Conservation (phyloP, 2,113 vertebrate species). For the Chaetodon trifascialis region DNA sequence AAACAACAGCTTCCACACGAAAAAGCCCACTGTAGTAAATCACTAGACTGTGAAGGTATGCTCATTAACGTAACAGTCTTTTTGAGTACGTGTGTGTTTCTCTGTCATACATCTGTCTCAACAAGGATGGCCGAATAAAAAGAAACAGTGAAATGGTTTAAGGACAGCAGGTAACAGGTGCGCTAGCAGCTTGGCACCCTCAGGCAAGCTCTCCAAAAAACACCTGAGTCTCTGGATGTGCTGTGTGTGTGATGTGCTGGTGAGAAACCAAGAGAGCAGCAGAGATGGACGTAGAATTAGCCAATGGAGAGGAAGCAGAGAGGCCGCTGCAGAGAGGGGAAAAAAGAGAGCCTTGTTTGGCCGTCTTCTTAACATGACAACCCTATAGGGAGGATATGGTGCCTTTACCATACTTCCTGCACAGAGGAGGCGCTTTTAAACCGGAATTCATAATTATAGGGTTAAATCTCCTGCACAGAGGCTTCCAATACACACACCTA, state of each 20-base stretch:
- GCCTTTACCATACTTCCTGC: conserved; percentile 58
- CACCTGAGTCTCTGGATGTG: conserved; percentile 21
- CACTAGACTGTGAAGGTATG: conserved; percentile 72
- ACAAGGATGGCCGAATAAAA: neutral
- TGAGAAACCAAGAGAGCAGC: conserved; percentile 1
- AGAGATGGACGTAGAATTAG: neutral
- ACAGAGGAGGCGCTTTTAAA: conserved; percentile 57
- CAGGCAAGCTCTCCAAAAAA: conserved; percentile 23
- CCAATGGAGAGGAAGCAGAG: conserved; percentile 16
- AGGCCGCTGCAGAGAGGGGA: neutral
- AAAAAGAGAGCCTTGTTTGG: conserved; percentile 40
- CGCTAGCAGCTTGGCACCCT: conserved; percentile 28
- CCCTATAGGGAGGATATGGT: conserved; percentile 60
- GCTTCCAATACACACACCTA: conserved; percentile 9
- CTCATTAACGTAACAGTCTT: conserved; percentile 51
- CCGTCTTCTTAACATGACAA: conserved; percentile 25
- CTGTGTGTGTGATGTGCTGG: conserved; percentile 15
- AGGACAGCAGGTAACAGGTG: conserved; percentile 52
- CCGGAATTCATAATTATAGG: conserved; percentile 48
- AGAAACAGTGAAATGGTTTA: conserved; percentile 19
- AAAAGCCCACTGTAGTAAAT: conserved; percentile 51
- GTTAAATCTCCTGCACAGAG: conserved; percentile 51
- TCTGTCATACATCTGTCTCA: conserved; percentile 22
- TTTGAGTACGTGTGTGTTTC: conserved; percentile 2
- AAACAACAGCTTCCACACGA: conserved; percentile 46